These are phyloP conservation scores for Pemphredon lugubris DNA, from an alignment of 2,888 invertebrate species.

Conservation along the genomic window DNA sequence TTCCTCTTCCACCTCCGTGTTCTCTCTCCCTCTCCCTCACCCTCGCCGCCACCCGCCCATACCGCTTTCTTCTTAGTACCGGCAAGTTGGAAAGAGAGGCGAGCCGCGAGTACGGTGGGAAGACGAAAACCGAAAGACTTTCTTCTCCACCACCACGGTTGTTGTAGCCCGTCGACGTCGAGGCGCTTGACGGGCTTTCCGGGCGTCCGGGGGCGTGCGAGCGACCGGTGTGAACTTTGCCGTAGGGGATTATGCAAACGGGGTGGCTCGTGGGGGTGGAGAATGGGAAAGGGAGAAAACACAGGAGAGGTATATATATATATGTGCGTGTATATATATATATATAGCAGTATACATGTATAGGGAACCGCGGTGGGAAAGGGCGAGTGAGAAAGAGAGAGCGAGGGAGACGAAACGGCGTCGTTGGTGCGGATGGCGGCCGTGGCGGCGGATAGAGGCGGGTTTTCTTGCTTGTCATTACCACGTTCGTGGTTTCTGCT, in stretches of 20 bases:
- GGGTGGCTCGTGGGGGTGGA: conserved; percentile 57
- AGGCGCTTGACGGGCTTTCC: conserved; percentile 53
- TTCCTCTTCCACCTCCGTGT: conserved; percentile 1
- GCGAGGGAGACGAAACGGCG: conserved; percentile 39
- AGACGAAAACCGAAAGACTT: conserved; percentile 40
- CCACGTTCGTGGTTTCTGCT: conserved; percentile 70
- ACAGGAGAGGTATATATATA: too few relatives aligned
- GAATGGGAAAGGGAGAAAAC: conserved; percentile 51
- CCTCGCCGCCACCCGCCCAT: background rate
- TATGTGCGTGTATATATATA: too few relatives aligned
- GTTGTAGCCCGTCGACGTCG: conserved; percentile 52
- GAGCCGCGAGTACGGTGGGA: conserved; percentile 20
- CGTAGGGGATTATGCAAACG: conserved; percentile 76
- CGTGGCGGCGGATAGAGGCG: conserved; percentile 44
- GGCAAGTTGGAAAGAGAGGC: conserved; percentile 4
- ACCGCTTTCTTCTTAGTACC: too few relatives aligned
- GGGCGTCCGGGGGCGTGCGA: conserved; percentile 59
- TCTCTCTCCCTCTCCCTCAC: conserved; percentile 11
- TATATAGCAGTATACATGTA: too few relatives aligned
- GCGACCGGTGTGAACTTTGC: conserved; percentile 74
- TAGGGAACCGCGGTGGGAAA: too few relatives aligned
- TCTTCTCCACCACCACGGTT: conserved; percentile 26
- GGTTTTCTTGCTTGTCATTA: conserved; percentile 74
- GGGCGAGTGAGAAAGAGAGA: too few relatives aligned
- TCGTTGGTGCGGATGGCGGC: conserved; percentile 42